A percentile compares a stretch with the other conserved stretches of the same genome.
These are phyloP conservation scores for Nasua narica DNA, from an alignment of 2,797 vertebrate genomes.

Conservation along the genomic window DNA sequence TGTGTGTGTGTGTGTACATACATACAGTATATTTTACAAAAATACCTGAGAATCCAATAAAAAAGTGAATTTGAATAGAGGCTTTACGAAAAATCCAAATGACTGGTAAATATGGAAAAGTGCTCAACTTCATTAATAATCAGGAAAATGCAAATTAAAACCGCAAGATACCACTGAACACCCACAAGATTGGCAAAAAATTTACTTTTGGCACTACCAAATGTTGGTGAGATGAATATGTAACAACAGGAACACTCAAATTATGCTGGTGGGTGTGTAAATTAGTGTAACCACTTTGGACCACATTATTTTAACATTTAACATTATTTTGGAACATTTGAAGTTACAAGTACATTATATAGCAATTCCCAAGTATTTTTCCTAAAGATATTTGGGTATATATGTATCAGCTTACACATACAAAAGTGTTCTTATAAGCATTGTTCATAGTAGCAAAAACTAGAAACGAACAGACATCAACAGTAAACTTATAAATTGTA, in stretches of 20 bases:
- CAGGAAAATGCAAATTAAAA: constrained; percentile 3
- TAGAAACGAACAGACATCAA: background rate
- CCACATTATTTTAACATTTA: background rate
- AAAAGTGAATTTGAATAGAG: background rate
- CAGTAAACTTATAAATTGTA: background rate
- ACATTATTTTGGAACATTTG: background rate
- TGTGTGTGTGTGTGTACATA: background rate
- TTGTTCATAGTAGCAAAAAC: background rate
- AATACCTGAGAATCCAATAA: background rate
- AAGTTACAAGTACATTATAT: background rate
- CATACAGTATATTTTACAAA: background rate
- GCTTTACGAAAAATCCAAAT: background rate
- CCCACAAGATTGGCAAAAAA: background rate
- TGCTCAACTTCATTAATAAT: background rate
- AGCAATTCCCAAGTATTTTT: background rate
- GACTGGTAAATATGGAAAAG: background rate
- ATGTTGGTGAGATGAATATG: background rate
- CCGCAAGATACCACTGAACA: background rate
- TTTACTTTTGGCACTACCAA: background rate
- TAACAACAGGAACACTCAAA: background rate
- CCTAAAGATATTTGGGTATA: background rate
- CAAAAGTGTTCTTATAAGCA: background rate
- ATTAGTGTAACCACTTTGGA: background rate
- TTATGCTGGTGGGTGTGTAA: background rate
- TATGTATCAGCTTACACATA: background rate